A percentile compares a stretch with the other conserved stretches of the same genome.
phyloP scores from a whole-genome alignment of 2,113 vertebrate species.

The Piaya cayana region DNA sequence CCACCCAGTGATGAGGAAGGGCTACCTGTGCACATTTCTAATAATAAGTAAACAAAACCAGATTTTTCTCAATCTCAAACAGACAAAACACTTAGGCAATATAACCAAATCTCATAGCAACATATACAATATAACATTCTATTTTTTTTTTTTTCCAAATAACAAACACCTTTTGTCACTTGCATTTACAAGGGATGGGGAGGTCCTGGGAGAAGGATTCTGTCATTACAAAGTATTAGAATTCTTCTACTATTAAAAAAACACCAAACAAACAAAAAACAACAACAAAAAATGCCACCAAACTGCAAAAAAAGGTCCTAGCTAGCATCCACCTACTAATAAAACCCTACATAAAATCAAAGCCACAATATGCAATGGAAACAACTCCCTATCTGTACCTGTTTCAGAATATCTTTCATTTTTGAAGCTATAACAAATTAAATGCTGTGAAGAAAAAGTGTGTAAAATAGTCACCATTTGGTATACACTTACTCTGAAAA shows the following conservation, averaged over 20 bases:
- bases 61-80: neutral
- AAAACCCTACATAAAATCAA: neutral
- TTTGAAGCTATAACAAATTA: neutral
- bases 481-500: constrained; percentile 6
- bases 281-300: neutral
- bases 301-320: neutral
- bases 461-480: neutral
- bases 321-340: neutral
- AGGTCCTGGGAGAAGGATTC: neutral
- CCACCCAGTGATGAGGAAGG: neutral
- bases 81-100: neutral
- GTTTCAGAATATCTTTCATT: neutral
- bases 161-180: neutral
- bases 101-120: neutral
- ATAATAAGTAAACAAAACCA: neutral
- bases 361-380: neutral
- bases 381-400: neutral
- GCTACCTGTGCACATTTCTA: neutral
- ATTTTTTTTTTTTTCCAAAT: neutral
- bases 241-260: neutral
- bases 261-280: too few relatives aligned
- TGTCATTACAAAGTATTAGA: neutral
- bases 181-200: neutral
- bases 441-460: neutral
- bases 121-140: neutral